phyloP scores from a whole-genome alignment of 2,113 vertebrate genomes.

The Butastur rufipennis region DNA sequence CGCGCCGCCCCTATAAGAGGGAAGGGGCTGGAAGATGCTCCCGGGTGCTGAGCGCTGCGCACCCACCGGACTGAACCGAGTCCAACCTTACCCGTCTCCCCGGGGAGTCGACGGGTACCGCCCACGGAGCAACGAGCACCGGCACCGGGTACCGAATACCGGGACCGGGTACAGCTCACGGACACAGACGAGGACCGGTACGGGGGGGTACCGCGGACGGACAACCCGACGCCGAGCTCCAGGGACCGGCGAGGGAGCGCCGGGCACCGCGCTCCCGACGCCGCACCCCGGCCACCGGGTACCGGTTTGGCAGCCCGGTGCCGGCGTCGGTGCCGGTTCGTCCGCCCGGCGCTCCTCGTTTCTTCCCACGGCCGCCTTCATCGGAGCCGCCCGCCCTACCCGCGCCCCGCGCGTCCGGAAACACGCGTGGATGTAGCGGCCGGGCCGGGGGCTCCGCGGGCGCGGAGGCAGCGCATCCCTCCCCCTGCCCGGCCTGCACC shows the following conservation, averaged over 20 bases:
- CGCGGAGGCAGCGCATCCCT: no score
- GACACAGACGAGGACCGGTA: not conserved
- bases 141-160: not conserved
- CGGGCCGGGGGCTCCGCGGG: slow-evolving; percentile 52
- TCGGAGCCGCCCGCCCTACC: not conserved
- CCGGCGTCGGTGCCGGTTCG: not conserved
- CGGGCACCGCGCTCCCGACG: not conserved
- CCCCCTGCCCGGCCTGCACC: no score
- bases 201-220: not conserved
- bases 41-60: slow-evolving; percentile 7
- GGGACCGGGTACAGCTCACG: not conserved
- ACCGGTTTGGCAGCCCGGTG: not conserved
- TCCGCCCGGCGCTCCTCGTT: not conserved
- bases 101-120: not conserved
- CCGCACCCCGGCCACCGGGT: not conserved
- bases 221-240: not conserved
- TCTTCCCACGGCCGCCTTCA: not conserved
- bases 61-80: not conserved
- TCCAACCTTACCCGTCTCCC: not conserved
- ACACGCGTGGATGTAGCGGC: slow-evolving; percentile 60
- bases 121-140: not conserved
- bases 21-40: slow-evolving; percentile 37
- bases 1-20: slow-evolving; percentile 61
- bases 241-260: not conserved
- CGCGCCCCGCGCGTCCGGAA: slow-evolving; percentile 43